Evolutionary conservation across 1,140 invertebrate species (phyloP).

Genomic region (Adelges cooleyi): DNA sequence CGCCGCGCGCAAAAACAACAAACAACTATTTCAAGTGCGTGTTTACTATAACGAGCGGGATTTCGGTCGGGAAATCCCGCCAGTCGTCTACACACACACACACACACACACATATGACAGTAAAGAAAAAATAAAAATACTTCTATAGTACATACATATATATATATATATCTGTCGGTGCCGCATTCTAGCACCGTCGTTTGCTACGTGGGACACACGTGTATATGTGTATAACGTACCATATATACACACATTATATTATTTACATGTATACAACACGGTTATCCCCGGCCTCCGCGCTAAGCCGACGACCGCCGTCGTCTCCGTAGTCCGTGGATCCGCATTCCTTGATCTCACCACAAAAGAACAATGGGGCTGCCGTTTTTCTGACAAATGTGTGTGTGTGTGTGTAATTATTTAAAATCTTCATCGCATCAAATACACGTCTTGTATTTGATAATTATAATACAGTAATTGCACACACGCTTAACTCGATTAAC

Average conservation of each 20-base stretch:
- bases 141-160: too few relatives aligned
- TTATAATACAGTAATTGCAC: too few relatives aligned
- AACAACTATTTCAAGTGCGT: neutral
- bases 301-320: neutral
- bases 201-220: neutral
- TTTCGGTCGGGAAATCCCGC: neutral
- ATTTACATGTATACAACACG: neutral
- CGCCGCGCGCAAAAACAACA: too few relatives aligned
- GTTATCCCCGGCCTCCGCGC: neutral
- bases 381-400: neutral
- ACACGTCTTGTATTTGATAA: too few relatives aligned
- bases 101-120: neutral
- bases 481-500: too few relatives aligned
- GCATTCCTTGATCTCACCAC: neutral
- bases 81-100: neutral
- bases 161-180: too few relatives aligned
- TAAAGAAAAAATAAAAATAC: neutral
- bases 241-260: neutral
- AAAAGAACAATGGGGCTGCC: neutral
- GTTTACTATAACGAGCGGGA: neutral
- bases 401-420: neutral
- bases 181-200: neutral
- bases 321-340: neutral
- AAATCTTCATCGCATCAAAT: too few relatives aligned
- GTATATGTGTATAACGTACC: neutral